A percentile compares a stretch with the other conserved stretches of the same genome.
Evolutionary conservation across 2,113 vertebrate genomes (phyloP).

Genomic region (Tupaia tana): DNA sequence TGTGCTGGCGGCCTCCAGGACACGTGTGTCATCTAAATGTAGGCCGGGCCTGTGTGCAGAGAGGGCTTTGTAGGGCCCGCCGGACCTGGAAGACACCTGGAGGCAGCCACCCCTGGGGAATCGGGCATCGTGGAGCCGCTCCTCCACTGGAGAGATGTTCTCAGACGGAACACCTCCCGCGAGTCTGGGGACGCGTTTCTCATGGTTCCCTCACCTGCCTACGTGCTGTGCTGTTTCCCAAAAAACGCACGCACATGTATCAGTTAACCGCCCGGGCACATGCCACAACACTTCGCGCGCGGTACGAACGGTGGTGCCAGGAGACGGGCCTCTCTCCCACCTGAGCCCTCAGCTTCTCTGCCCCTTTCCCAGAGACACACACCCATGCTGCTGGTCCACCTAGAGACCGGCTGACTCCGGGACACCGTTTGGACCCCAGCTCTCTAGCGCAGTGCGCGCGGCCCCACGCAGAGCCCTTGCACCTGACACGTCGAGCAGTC

Average conservation of each 20-base stretch:
- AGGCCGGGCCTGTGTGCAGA: rapidly evolving
- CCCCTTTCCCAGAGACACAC: neutral
- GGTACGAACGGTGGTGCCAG: rapidly evolving
- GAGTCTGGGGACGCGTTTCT: no score
- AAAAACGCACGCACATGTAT: no score
- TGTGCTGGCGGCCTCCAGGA: neutral
- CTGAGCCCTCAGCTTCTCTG: neutral
- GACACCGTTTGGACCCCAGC: no score
- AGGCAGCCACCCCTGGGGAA: neutral
- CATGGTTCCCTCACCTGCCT: no score
- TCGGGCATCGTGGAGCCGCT: rapidly evolving
- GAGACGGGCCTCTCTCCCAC: neutral
- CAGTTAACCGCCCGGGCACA: rapidly evolving
- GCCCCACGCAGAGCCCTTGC: neutral
- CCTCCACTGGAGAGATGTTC: rapidly evolving
- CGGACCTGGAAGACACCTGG: no score
- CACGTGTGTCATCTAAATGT: rapidly evolving
- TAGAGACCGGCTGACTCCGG: rapidly evolving
- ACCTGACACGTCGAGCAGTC: rapidly evolving
- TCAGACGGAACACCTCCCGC: neutral
- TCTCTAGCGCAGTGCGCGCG: no score
- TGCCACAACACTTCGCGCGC: rapidly evolving
- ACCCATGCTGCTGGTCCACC: rapidly evolving
- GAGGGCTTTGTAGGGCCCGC: neutral
- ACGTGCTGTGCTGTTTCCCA: no score